A percentile compares a stretch with the other conserved stretches of the same genome.
phyloP scores from a whole-genome alignment of 1,140 invertebrate species.

The Ceratosolen solmsi region DNA sequence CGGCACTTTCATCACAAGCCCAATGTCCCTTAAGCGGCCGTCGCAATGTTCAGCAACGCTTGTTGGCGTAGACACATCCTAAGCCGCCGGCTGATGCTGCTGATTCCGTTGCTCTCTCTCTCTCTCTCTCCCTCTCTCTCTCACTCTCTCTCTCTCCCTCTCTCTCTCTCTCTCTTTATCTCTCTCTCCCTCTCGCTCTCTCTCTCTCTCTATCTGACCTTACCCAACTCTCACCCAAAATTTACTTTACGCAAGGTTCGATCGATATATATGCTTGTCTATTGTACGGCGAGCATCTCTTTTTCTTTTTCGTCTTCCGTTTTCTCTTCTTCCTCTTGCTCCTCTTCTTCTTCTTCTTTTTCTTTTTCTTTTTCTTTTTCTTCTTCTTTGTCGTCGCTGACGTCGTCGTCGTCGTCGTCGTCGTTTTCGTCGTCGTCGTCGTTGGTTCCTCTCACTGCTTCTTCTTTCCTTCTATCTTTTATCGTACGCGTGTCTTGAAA shows the following conservation, averaged over 20 bases:
- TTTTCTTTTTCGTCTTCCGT: background rate
- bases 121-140: too few species aligned
- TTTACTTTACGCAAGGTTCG: background rate
- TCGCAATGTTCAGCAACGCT: background rate
- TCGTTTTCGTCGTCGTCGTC: too few species aligned
- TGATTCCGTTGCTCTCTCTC: background rate
- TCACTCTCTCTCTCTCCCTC: too few species aligned
- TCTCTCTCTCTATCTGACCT: background rate
- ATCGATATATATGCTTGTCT: background rate
- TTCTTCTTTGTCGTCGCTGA: background rate
- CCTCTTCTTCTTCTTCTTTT: background rate
- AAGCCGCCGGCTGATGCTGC: background rate
- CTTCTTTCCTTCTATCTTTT: too few species aligned
- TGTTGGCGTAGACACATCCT: background rate
- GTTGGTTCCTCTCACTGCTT: too few species aligned
- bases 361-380: background rate
- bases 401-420: background rate
- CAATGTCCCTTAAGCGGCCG: too few species aligned
- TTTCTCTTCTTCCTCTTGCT: background rate
- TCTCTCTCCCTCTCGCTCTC: too few species aligned
- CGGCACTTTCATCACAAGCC: background rate
- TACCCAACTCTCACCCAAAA: too few species aligned
- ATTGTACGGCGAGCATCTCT: background rate
- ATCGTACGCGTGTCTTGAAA: too few species aligned
- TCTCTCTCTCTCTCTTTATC: too few species aligned